phyloP scores from a whole-genome alignment of 92 coral and sea anemone species.

The Epizoanthus stellaris region DNA sequence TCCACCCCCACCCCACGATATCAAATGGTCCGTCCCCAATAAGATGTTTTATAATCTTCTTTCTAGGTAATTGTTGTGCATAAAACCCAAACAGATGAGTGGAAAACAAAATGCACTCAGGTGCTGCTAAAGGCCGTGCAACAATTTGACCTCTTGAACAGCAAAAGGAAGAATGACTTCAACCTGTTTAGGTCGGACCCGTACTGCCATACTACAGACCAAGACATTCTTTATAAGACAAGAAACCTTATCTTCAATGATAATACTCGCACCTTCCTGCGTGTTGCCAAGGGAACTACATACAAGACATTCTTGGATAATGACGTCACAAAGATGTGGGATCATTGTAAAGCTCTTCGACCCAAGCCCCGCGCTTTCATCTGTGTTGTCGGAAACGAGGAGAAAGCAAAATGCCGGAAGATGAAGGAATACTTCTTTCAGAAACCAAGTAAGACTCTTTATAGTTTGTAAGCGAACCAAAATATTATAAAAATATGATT shows the following conservation, averaged over 20 bases:
- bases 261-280: conserved; percentile 9
- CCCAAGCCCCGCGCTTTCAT: conserved; percentile 74
- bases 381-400: conserved; percentile 65
- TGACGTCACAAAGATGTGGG: conserved; percentile 2
- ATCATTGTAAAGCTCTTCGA: conserved; percentile 47
- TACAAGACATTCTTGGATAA: conserved; percentile 38
- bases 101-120: neutral
- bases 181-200: conserved; percentile 56
- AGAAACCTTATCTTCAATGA: conserved; percentile 63
- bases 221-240: conserved; percentile 7
- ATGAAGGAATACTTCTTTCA: conserved; percentile 36
- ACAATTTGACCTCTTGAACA: neutral
- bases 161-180: conserved; percentile 24
- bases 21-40: too few species aligned
- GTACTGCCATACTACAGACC: conserved; percentile 44
- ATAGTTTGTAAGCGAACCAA: too few species aligned
- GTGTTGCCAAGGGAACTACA: conserved; percentile 20
- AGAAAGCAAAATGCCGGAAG: conserved; percentile 49
- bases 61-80: conserved; percentile 49
- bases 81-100: neutral
- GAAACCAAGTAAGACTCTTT: conserved; percentile 30
- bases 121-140: conserved; percentile 33
- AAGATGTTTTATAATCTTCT: neutral
- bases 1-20: too few species aligned
- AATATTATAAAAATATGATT: too few species aligned